phyloP scores from a whole-genome alignment of 2,888 invertebrate genomes.

The Cryptus armator region DNA sequence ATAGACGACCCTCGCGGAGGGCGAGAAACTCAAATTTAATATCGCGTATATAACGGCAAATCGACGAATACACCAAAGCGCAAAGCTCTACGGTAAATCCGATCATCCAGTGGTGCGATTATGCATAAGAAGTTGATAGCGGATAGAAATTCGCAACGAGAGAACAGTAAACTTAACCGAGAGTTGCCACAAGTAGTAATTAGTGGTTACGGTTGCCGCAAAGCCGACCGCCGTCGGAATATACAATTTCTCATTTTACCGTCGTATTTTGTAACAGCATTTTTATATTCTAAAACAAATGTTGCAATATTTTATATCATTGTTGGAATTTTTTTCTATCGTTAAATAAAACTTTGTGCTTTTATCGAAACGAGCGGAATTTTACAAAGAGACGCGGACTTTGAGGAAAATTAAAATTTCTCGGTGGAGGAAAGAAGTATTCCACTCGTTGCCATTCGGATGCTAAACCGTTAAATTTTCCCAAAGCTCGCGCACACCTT shows the following conservation, averaged over 20 bases:
- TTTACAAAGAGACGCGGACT: not conserved
- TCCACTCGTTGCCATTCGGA: not conserved
- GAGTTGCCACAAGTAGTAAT: slow-evolving; percentile 19
- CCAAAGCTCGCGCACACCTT: slow-evolving; percentile 8
- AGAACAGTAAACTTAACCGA: not conserved
- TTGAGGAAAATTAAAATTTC: not conserved
- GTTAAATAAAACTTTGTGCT: not conserved
- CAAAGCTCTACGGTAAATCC: not conserved
- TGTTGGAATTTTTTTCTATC: not conserved
- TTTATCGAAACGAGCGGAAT: not conserved
- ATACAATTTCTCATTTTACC: not conserved
- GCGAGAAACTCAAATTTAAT: too few species aligned
- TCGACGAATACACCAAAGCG: not conserved
- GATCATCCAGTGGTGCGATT: not conserved
- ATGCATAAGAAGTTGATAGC: not conserved
- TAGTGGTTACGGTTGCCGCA: not conserved
- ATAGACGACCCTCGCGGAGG: not conserved
- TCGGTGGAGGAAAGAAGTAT: slow-evolving; percentile 9
- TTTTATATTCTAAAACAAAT: not conserved
- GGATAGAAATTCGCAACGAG: not conserved
- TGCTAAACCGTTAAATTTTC: slow-evolving; percentile 49
- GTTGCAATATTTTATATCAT: not conserved
- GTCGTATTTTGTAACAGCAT: not conserved
- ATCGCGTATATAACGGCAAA: not conserved
- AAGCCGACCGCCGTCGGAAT: not conserved